Base-by-base conservation (phyloP, 2,113 vertebrate genomes). In the Neogobius melanostomus region DNA sequence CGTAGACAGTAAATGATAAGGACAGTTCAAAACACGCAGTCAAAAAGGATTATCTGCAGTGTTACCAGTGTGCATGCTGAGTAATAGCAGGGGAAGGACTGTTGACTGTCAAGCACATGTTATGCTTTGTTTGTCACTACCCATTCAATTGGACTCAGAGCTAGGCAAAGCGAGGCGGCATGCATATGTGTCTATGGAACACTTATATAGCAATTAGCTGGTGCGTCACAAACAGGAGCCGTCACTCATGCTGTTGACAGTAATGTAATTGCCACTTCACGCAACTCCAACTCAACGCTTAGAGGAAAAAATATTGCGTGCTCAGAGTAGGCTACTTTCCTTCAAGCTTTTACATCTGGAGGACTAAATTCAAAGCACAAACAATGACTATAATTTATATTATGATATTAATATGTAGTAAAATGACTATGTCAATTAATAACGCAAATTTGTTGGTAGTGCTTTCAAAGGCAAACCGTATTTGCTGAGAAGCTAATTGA, bases 31-130 rank as follows among this genome's bases (percentile, higher is more conserved):
- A 90, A 85, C 71, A 75, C 77, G 79, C 82, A 71, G 79, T 88
- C 83, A 82, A 85, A 90, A 87, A 74, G 82, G 89, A 92, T 92
- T 91, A 92, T 83, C 83, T 79, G 79, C 77, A 75, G 82, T 82
- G 79, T 81, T 72, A 66, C 79, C 82, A 75, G 66, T 66, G 70
- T 69, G 84, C 84, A 84, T 84, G 81, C 81, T 80, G 84, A 69
- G 85, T 82, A 79, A 84, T 28, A 56, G 79, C 61, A 61, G 54
- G 84, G 62, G 68, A 57, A 65, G 64, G 28, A 54, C 44, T 81
- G 78, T 83, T 82, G 80, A 72, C 70, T 66, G 69, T 70, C 44
- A 47, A 17, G 44, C 10, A 11, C 44, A 47, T 6, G 45, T 64
- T 64, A 28, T 64, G 44, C 45, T 64, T 64, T 48, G 62, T 48